Evolutionary conservation across 2,113 vertebrate species (phyloP).

Genomic region (Sigmodon hispidus): DNA sequence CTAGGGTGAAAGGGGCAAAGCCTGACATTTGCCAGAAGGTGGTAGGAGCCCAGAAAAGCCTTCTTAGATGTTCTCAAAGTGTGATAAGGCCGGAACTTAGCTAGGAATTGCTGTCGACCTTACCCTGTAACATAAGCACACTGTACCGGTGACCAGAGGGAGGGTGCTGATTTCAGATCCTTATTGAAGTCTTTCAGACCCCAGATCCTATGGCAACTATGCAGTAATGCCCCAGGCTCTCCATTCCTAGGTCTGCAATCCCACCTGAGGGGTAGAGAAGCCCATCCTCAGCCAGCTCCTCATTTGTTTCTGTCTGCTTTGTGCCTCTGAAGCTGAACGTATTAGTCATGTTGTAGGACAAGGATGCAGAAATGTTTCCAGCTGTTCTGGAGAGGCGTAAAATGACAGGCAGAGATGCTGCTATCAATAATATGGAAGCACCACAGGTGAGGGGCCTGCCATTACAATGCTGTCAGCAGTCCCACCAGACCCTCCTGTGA

Average conservation of each 20-base stretch:
- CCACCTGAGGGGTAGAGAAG: background rate
- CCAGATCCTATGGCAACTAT: background rate
- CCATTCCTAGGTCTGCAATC: slow-evolving; percentile 5
- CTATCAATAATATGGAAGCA: slow-evolving; percentile 59
- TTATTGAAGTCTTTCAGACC: background rate
- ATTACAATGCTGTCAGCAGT: slow-evolving; percentile 33
- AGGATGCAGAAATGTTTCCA: slow-evolving; percentile 65
- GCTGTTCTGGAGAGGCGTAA: slow-evolving; percentile 66
- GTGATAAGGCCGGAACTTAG: background rate
- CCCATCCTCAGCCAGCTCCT: background rate
- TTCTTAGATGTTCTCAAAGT: background rate
- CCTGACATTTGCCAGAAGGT: no score
- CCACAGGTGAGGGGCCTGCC: background rate
- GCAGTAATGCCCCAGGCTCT: background rate
- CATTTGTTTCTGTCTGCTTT: slow-evolving; percentile 37
- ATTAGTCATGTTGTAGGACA: slow-evolving; percentile 62
- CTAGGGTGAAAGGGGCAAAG: background rate
- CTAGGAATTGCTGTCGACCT: background rate
- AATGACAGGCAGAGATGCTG: background rate
- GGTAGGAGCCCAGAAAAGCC: background rate
- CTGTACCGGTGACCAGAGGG: background rate
- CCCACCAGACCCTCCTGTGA: slow-evolving; percentile 31
- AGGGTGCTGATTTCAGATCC: background rate
- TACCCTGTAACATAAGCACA: background rate
- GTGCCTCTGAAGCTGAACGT: slow-evolving; percentile 40